Evolutionary conservation across 2,113 vertebrate species (phyloP).

Genomic region (Eonycteris spelaea): DNA sequence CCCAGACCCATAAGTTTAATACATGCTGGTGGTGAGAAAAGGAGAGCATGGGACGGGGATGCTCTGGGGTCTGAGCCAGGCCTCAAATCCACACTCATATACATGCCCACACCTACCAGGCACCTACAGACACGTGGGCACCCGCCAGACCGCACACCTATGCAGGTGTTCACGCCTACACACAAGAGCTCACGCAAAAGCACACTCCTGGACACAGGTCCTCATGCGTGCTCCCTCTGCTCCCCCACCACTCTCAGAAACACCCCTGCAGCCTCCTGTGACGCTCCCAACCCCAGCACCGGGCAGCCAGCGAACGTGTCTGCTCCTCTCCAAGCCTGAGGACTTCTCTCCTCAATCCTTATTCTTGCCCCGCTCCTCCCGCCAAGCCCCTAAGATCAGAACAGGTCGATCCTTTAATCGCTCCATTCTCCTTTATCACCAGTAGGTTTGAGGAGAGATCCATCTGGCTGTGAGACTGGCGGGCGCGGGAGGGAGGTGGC

Average conservation of each 20-base stretch:
- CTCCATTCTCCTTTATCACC: conserved; percentile 67
- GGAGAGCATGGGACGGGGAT: neutral
- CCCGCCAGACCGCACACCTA: neutral
- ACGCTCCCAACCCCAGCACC: neutral
- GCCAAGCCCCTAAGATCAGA: neutral
- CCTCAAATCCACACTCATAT: neutral
- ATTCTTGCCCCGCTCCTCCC: fast-evolving
- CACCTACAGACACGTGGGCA: neutral
- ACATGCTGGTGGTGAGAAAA: neutral
- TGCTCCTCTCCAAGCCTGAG: neutral
- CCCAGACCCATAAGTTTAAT: neutral
- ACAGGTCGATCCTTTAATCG: conserved; percentile 1
- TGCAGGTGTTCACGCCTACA: fast-evolving
- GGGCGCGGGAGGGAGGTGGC: neutral
- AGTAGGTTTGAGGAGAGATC: conserved; percentile 51
- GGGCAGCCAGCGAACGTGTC: neutral
- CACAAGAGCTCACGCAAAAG: neutral
- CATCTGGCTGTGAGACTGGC: neutral
- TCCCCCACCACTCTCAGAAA: neutral
- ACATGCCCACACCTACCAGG: neutral
- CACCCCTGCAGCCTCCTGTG: neutral
- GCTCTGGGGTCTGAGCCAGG: neutral
- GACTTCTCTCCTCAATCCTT: neutral
- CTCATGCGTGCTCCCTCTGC: neutral
- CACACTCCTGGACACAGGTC: neutral